A percentile compares a stretch with the other conserved stretches of the same genome.
Conservation (phyloP, 2,113 vertebrate genomes). For the Chaetodon trifascialis region DNA sequence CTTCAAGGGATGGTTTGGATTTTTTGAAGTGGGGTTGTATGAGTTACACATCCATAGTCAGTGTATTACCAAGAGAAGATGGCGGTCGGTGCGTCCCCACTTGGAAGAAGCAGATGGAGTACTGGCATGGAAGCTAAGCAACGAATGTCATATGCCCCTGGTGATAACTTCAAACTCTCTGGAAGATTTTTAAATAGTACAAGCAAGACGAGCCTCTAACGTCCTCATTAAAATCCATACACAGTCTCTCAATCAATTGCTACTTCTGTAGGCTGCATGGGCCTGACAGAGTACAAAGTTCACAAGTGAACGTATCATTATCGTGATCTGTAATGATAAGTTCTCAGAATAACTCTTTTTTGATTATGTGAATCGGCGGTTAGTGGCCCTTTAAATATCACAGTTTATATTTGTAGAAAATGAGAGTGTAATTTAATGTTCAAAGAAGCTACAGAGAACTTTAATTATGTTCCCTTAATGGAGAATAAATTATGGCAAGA, state of each 20-base stretch:
- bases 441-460: conserved; percentile 84
- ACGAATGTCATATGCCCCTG: conserved; percentile 37
- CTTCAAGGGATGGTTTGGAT: background rate
- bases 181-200: conserved; percentile 35
- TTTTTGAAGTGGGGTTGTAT: too few species aligned
- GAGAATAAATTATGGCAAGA: conserved; percentile 83
- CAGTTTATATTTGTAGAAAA: conserved; percentile 81
- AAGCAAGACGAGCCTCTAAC: conserved; percentile 64
- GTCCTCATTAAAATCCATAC: conserved; percentile 76
- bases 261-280: conserved; percentile 59
- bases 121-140: too few species aligned
- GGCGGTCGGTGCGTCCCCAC: too few species aligned
- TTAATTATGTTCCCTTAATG: conserved; percentile 85
- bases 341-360: conserved; percentile 82
- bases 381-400: conserved; percentile 84
- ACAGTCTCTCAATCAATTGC: conserved; percentile 74
- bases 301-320: conserved; percentile 80
- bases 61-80: too few species aligned
- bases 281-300: conserved; percentile 74
- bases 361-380: conserved; percentile 80
- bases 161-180: conserved; percentile 54
- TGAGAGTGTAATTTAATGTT: conserved; percentile 84
- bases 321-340: conserved; percentile 82
- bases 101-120: too few species aligned
- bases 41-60: too few species aligned